Conservation (phyloP, 30 jellyfish, hydroid and myxozoan species). For the Aurelia sp. region DNA sequence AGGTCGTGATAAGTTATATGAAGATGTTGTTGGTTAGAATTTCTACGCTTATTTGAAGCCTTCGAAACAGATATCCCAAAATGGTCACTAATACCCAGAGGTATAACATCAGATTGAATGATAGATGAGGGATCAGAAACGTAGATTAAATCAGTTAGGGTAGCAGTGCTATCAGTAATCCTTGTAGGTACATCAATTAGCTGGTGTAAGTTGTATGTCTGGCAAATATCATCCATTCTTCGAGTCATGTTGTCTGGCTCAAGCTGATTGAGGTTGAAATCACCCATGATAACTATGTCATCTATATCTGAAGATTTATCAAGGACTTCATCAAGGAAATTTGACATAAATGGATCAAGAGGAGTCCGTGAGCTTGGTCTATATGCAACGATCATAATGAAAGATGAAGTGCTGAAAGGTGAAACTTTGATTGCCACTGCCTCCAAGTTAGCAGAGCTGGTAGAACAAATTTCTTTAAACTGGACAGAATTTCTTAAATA, state of each 20-base stretch:
- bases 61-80: too few relatives aligned
- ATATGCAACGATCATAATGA: background rate
- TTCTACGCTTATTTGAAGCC: background rate
- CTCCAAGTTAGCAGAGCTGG: background rate
- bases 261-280: conserved; percentile 25
- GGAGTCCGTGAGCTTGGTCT: background rate
- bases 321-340: background rate
- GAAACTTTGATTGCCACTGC: conserved; percentile 6
- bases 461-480: background rate
- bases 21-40: background rate
- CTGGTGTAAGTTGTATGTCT: background rate
- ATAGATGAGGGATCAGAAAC: too few relatives aligned
- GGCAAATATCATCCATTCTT: conserved; percentile 20
- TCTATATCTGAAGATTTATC: conserved; percentile 3
- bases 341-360: conserved; percentile 1
- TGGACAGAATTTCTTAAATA: too few relatives aligned
- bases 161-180: too few relatives aligned
- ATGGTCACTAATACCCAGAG: too few relatives aligned
- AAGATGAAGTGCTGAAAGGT: background rate
- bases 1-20: background rate
- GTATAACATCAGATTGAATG: too few relatives aligned
- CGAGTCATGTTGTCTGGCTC: background rate
- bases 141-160: too few relatives aligned
- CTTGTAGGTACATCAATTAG: too few relatives aligned
- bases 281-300: conserved; percentile 30